Base-by-base conservation (phyloP, 2,113 vertebrate genomes). In the Gambusia holbrooki region DNA sequence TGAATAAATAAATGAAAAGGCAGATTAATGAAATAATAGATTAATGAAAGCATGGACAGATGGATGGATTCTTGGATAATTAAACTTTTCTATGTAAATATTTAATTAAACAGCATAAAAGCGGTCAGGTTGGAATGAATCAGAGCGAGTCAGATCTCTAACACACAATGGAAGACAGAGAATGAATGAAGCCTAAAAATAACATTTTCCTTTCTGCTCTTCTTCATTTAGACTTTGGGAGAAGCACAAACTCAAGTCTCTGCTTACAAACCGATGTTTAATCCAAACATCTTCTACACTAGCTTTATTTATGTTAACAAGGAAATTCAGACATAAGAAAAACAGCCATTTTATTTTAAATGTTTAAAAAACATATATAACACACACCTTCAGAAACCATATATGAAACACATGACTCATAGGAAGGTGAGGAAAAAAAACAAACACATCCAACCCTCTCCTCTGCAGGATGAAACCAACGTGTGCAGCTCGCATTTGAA, bases 341-440 rank as follows among this genome's bases (percentile, higher is more conserved):
- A 84, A 73, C 1, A 15, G 73, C 42, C 42, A 37, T 81, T 91
- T 92, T 88, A 86, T 64, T 88, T 81, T 30, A 90, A 27, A 65
- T 29, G 30, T 81, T 73, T 76, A 87, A 88, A 72, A 28, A 13
- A 77, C 32, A 76, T 3, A 58, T 58, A 68, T 51, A 77, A 67
- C 71, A 78, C 37, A 74, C 72, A 45, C 14, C 72, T 30, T 63
- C 27, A 45, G 45, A 45, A 62, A 33, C 10, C 54, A 79, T 73
- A 69, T 51, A 73, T 64, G 71, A 71, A 78, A 45, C 42, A 1
- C 14, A 5, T 73, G 54, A 80, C 60, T 63, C 5, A 7, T 28
- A 13, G 3, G n/a, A 78, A 62, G 66, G 61, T 32, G 65, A 74
- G 77, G 8, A 22, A 58, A 58, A 58, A 40, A 22, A 58, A 58